Evolutionary conservation across 2,888 invertebrate species (phyloP), one percentile per base, ranked within the genome.

Genomic region (Cyaniris semiargus): DNA sequence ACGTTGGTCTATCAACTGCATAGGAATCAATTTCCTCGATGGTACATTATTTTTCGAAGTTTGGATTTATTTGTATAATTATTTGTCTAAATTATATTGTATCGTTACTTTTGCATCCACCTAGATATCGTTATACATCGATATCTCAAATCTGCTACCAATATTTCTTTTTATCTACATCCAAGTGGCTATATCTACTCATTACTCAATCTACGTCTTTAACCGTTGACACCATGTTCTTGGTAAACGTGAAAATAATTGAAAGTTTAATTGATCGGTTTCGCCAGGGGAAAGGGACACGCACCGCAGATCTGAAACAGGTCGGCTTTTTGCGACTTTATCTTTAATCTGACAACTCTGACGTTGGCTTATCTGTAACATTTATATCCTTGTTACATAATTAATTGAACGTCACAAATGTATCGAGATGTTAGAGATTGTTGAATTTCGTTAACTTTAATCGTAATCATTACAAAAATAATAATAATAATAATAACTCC

Each of bases 271-370:
- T 48, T 53, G 74, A 74, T 74, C 74, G 74, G 48, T 27, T 48
- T 44, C 74, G 27, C 48, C 48, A 44, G 53, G 27, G 72, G 53
- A 74, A 74, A 27, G 53, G 23, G 48, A 53, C 48, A 53, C 18
- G 74, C 21, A 23, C 21, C 13, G 66, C 72, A 72, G 23, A 72
- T 48, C 72, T 72, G 72, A 83, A 81, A 81, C 80, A 79, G 76
- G 78, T 79, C 70, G 78, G 77, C 76, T 44, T 31, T 77, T 77
- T 71, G 48, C 31, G 38, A 70, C 71, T n/a, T 58, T 58, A 56
- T 76, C 74, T 23, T 44, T 44, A 31, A 66, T 66, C 66, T n/a
- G 72, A 72, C 48, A 27, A 48, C 1, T 44, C 18, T 53, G 74
- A 74, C 74, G 18, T 74, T 74, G 13, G 13, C 53, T 53, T 74